Base-by-base conservation (phyloP, 2,888 invertebrate genomes). In the Cataglyphis albicans region DNA sequence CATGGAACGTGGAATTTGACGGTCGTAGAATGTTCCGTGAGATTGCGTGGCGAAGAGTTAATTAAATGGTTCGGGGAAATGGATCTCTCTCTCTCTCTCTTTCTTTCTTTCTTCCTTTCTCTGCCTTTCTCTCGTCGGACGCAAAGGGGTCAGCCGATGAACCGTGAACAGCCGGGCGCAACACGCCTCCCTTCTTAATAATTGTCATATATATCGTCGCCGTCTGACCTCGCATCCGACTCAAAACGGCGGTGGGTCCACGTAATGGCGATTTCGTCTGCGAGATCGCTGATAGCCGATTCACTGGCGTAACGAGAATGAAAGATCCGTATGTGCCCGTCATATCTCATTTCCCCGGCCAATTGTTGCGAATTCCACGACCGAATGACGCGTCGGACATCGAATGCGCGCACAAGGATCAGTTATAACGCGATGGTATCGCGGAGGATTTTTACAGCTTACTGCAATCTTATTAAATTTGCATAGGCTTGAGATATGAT, bases 21-120 rank as follows among this genome's bases (percentile, higher is more conserved):
- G 84, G 59, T 80, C 68, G 82, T 74, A 81, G 57, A 83, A 72
- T 59, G 81, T 70, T 84, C 82, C 70, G 65, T 70, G 84, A 84
- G 83, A 87, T 86, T 88, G 86, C 86, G 74, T 81, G 78, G 84
- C 73, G 70, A 85, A 86, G 82, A 82, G 88, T 88, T 90, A 90
- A 90, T 90, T 86, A 88, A 90, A 89, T 83, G 89, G 83, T 90
- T 90, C 87, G 84, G 65, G 72, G 86, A 89, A 89, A 85, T 84
- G 70, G 84, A 78, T 32, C 81, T 76, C 52, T 32, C 29, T 74
- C 64, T 75, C 25, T 15, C 25, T 25, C 1, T 32, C 25, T 73
- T 21, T 21, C 21, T 21, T 41, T 74, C 32, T 6, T 18, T 38
- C 78, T 73, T 38, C 32, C 29, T 64, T 48, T 38, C n/a, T 35